Evolutionary conservation across 2,888 invertebrate genomes (phyloP), one percentile per base, ranked within the genome.

Genomic region (Liodrosophila aerea): DNA sequence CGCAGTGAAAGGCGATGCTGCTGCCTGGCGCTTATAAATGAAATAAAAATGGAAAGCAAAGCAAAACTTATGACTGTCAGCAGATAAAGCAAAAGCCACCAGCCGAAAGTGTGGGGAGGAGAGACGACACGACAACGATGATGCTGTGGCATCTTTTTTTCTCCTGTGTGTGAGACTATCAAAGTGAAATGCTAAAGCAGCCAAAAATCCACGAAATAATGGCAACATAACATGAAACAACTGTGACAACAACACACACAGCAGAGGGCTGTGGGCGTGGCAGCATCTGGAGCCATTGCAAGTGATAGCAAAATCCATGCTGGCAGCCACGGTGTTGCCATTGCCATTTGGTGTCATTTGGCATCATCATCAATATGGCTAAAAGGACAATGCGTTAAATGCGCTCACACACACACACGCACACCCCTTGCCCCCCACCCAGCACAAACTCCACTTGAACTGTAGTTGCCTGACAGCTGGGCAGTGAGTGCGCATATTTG

Each of bases 371-470:
- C 82, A 82, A 82, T 82, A 82, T 78, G 82, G 82, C 86, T 82
- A 82, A 82, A 86, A 86, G 86, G 83, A 82, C 86, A 82, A 82
- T 82, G 86, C 86, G 86, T 86, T 86, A 86, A 81, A 82, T 86
- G 82, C 82, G 81, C 65, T 80, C 57, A 50, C 60, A 54, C 43
- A 57, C 60, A 54, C 54, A 5, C 45, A 37, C n/a, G 30, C 16
- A 30, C 3, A 1, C 11, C 30, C 18, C 13, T 9, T 43, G 7
- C 11, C 45, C 11, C 11, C 18, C 12, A 15, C 13, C n/a, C 37
- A 12, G 0, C 27, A 33, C 11, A 12, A 22, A 1, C n/a, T 4
- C 11, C n/a, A 13, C 40, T 27, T 46, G 30, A 7, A 16, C 49
- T 36, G 30, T 49, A 29, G 4, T 36, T 29, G 45, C 52, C 34